phyloP scores from a whole-genome alignment of 1,140 invertebrate species.

The Colletes latitarsis region DNA sequence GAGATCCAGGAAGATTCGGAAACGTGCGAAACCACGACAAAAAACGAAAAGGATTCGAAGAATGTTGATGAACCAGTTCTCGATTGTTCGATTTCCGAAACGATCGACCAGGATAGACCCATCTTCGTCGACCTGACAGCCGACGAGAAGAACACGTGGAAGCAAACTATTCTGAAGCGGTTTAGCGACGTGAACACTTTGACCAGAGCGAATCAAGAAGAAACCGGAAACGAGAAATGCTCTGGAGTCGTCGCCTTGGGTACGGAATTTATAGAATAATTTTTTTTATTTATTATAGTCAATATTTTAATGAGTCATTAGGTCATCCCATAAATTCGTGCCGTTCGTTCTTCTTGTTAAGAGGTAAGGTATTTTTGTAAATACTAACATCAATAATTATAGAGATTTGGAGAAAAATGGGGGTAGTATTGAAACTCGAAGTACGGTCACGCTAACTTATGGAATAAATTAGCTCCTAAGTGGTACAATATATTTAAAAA shows the following conservation, averaged over 20 bases:
- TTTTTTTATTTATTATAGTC: no score
- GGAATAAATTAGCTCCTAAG: no score
- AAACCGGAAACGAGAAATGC: neutral
- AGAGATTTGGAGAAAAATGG: no score
- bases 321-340: no score
- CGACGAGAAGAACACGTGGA: conserved; percentile 52
- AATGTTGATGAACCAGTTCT: neutral
- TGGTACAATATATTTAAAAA: no score
- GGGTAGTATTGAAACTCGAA: no score
- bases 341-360: no score
- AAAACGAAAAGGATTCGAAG: neutral
- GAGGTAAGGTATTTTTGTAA: no score
- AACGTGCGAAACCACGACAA: neutral
- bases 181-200: conserved; percentile 3
- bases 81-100: neutral
- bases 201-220: neutral
- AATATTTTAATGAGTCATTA: no score
- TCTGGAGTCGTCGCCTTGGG: neutral
- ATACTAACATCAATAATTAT: no score
- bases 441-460: no score
- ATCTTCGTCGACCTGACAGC: conserved; percentile 55
- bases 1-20: neutral
- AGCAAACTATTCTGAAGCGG: conserved; percentile 44
- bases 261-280: neutral
- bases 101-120: neutral